phyloP scores from a whole-genome alignment of 2,113 vertebrate species.

The Takifugu flavidus region DNA sequence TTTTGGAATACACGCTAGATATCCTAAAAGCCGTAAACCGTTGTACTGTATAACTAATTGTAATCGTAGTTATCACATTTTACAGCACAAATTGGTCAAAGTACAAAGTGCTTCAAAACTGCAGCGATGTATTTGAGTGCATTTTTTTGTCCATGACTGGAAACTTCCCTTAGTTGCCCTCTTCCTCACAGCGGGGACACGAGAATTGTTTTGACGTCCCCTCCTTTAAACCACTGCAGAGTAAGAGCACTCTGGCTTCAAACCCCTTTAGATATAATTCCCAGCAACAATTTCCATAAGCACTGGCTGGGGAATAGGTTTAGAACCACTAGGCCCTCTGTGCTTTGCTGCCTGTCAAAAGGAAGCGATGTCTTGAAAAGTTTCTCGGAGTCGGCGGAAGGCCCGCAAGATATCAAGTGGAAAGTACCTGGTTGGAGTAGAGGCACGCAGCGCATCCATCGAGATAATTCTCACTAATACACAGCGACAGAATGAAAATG shows the following conservation, averaged over 20 bases:
- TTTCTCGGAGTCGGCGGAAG: constrained; percentile 38
- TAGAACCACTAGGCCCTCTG: constrained; percentile 55
- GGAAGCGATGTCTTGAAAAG: constrained; percentile 59
- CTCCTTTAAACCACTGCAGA: constrained; percentile 54
- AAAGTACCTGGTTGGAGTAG: constrained; percentile 17
- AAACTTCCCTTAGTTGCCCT: constrained; percentile 26
- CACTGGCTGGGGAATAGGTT: constrained; percentile 56
- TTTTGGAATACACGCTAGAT: background rate
- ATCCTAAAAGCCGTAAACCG: too few species aligned
- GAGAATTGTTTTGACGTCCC: constrained; percentile 68
- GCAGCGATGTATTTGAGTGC: background rate
- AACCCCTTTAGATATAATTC: constrained; percentile 65
- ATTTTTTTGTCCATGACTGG: background rate
- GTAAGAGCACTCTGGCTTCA: constrained; percentile 52
- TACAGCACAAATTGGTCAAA: background rate
- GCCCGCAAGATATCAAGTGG: constrained; percentile 24
- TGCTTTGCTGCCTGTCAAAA: constrained; percentile 62
- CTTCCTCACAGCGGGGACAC: constrained; percentile 40
- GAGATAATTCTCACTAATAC: constrained; percentile 2
- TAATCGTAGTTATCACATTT: too few species aligned
- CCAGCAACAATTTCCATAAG: constrained; percentile 67
- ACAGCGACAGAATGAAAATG: constrained; percentile 2
- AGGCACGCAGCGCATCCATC: constrained; percentile 6
- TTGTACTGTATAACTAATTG: too few species aligned
- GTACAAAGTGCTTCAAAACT: background rate